A percentile compares a stretch with the other conserved stretches of the same genome.
Evolutionary conservation across 1,140 invertebrate species (phyloP).

Genomic region (Drosophila arawakana): DNA sequence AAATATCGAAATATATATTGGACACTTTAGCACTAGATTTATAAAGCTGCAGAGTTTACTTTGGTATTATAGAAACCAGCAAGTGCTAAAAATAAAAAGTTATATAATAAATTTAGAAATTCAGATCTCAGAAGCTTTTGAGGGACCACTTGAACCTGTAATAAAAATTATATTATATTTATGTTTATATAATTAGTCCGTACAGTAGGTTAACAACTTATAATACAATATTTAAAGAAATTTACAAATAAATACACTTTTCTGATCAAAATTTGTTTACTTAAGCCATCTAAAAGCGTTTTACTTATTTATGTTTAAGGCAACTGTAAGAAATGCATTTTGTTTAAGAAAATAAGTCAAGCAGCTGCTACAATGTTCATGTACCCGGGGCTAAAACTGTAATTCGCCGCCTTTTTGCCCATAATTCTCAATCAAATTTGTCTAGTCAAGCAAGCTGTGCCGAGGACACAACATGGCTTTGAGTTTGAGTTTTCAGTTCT

Average conservation of each 20-base stretch:
- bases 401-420: not conserved
- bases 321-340: not conserved
- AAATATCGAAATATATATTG: not conserved
- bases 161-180: too few relatives aligned
- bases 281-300: not conserved
- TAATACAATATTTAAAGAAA: too few relatives aligned
- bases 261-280: not conserved
- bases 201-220: too few relatives aligned
- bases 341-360: not conserved
- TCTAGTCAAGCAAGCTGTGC: constrained; percentile 39
- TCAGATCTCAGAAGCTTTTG: too few relatives aligned
- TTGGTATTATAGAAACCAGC: too few relatives aligned
- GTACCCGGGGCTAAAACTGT: not conserved
- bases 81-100: too few relatives aligned
- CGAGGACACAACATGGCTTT: not conserved
- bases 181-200: too few relatives aligned
- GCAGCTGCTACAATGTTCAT: constrained; percentile 16
- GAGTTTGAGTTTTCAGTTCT: not conserved
- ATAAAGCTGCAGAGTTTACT: too few relatives aligned
- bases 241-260: not conserved
- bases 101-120: too few relatives aligned
- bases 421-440: constrained; percentile 50
- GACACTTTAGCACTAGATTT: too few relatives aligned
- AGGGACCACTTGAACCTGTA: too few relatives aligned
- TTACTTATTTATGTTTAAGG: not conserved